A percentile compares a stretch with the other conserved stretches of the same genome.
These are phyloP conservation scores for Coelopa frigida DNA, from an alignment of 1,140 invertebrate genomes.

Conservation along the genomic window DNA sequence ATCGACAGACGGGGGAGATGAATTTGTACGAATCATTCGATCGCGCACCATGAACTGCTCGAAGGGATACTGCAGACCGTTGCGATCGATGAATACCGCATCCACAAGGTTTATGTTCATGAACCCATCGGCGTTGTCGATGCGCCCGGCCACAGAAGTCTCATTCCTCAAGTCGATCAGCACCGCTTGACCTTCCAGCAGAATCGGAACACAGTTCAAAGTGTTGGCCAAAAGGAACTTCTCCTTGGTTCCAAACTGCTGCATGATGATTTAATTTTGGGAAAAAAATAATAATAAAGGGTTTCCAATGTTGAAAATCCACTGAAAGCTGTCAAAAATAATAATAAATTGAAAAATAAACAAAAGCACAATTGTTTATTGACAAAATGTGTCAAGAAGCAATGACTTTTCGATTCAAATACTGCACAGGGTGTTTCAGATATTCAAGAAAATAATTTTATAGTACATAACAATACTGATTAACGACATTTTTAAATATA, in stretches of 20 bases:
- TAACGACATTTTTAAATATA: no score
- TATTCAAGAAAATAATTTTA: no score
- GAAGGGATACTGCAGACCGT: slow-evolving; percentile 26
- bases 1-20: slow-evolving; percentile 27
- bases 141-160: slow-evolving; percentile 32
- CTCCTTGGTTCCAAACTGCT: slow-evolving; percentile 25
- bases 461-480: no score
- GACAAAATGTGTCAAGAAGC: no score
- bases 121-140: slow-evolving; percentile 25
- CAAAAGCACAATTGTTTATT: no score
- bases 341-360: no score
- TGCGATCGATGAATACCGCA: slow-evolving; percentile 35
- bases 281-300: no score
- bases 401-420: no score
- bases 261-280: no score
- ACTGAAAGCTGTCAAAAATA: no score
- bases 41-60: slow-evolving; percentile 35
- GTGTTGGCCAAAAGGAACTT: slow-evolving; percentile 35
- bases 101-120: slow-evolving; percentile 33
- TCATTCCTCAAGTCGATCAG: slow-evolving; percentile 39
- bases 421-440: no score
- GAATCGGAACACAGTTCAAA: slow-evolving; percentile 27
- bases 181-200: slow-evolving; percentile 30
- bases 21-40: slow-evolving; percentile 35
- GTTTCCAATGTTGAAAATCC: no score